A percentile compares a stretch with the other conserved stretches of the same genome.
Evolutionary conservation across 2,888 invertebrate genomes (phyloP).

Genomic region (Trypoxylon attenuatum): DNA sequence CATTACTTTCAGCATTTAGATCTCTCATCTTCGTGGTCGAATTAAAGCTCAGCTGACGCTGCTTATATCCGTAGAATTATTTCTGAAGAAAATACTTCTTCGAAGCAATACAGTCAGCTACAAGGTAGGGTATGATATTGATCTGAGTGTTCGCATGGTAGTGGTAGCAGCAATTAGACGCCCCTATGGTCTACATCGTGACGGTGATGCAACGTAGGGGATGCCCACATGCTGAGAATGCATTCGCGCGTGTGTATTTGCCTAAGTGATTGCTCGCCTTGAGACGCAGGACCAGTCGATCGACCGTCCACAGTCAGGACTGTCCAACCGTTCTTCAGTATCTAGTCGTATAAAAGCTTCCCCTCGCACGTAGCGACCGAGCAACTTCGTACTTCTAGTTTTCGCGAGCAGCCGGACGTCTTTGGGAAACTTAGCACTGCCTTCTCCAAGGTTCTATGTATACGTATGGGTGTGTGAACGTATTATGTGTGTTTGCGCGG

Average conservation of each 20-base stretch:
- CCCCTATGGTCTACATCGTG: slow-evolving; percentile 48
- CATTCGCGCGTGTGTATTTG: slow-evolving; percentile 72
- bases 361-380: slow-evolving; percentile 22
- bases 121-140: slow-evolving; percentile 28
- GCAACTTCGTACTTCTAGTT: slow-evolving; percentile 55
- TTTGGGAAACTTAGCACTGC: slow-evolving; percentile 48
- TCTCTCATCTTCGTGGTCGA: too few species aligned
- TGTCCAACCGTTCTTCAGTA: slow-evolving; percentile 31
- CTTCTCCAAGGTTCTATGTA: slow-evolving; percentile 12
- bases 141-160: slow-evolving; percentile 24
- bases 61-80: too few species aligned
- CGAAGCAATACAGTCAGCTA: too few species aligned
- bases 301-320: slow-evolving; percentile 29
- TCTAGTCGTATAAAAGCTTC: slow-evolving; percentile 15
- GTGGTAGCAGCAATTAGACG: slow-evolving; percentile 44
- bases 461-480: too few species aligned
- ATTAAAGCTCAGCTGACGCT: too few species aligned
- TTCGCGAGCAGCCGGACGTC: slow-evolving; percentile 36
- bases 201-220: slow-evolving; percentile 30
- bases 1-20: too few species aligned
- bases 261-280: slow-evolving; percentile 69
- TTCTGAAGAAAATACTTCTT: too few species aligned
- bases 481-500: too few species aligned
- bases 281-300: slow-evolving; percentile 45
- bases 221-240: slow-evolving; percentile 68